Percentiles rank a stretch among this genome's conserved stretches.
Evolutionary conservation across 2,888 invertebrate genomes (phyloP).

Genomic region (Barypeithes pellucidus): DNA sequence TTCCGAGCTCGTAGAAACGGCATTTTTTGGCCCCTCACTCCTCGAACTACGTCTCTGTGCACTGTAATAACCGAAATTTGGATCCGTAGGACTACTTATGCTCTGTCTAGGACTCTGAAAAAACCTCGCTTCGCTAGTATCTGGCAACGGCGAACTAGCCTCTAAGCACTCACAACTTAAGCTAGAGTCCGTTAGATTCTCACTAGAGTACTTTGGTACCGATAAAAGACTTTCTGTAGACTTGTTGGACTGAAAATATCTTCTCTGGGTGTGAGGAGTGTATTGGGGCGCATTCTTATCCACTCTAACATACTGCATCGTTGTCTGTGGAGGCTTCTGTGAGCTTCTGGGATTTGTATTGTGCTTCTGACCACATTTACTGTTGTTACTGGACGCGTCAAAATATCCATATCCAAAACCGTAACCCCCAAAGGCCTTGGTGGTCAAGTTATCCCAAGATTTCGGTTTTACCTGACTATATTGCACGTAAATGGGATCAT

Average conservation of each 20-base stretch:
- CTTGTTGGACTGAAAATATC: slow-evolving; percentile 79
- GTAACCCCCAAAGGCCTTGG: slow-evolving; percentile 89
- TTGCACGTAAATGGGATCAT: slow-evolving; percentile 70
- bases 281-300: slow-evolving; percentile 66
- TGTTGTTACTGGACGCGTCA: slow-evolving; percentile 72
- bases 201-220: slow-evolving; percentile 78
- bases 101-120: slow-evolving; percentile 68
- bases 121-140: slow-evolving; percentile 64
- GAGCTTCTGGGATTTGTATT: slow-evolving; percentile 52
- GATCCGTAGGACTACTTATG: slow-evolving; percentile 68
- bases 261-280: slow-evolving; percentile 71
- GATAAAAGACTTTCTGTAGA: slow-evolving; percentile 87
- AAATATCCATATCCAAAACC: slow-evolving; percentile 90
- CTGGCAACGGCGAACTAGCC: slow-evolving; percentile 58
- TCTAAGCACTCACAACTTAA: slow-evolving; percentile 82
- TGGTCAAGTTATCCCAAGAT: slow-evolving; percentile 92
- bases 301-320: slow-evolving; percentile 62
- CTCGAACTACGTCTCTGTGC: slow-evolving; percentile 69
- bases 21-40: slow-evolving; percentile 71
- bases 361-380: slow-evolving; percentile 61
- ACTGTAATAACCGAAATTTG: slow-evolving; percentile 70
- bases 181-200: slow-evolving; percentile 79
- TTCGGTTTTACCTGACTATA: slow-evolving; percentile 80
- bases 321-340: slow-evolving; percentile 58
- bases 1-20: slow-evolving; percentile 78